Conservation (phyloP, 2,888 invertebrate species). For the Oxyscelio sp. region DNA sequence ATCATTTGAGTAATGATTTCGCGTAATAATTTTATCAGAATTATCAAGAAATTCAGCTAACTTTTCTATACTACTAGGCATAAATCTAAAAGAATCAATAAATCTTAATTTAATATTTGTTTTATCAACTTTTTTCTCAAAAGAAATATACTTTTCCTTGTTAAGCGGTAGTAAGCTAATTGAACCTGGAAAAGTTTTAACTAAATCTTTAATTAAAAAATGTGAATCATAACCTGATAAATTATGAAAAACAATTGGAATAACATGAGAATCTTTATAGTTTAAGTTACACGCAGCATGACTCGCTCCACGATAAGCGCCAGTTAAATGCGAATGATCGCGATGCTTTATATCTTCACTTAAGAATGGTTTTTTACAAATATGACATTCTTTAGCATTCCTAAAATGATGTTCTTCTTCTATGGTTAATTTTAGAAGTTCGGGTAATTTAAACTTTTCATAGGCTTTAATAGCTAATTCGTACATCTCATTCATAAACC, state of each 20-base stretch:
- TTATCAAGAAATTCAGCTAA: slow-evolving; percentile 9
- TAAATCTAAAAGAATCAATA: slow-evolving; percentile 45
- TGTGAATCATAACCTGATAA: too few relatives aligned
- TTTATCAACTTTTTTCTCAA: background rate
- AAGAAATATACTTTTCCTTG: slow-evolving; percentile 40
- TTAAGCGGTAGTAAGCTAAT: slow-evolving; percentile 25
- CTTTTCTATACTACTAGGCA: slow-evolving; percentile 37
- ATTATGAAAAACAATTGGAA: too few relatives aligned
- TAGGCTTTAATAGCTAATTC: background rate
- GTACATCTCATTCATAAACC: slow-evolving; percentile 6
- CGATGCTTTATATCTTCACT: background rate
- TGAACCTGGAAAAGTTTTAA: background rate
- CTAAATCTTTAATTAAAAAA: slow-evolving; percentile 10
- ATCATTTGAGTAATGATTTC: slow-evolving; percentile 1
- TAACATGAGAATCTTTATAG: slow-evolving; percentile 3
- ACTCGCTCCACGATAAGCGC: background rate
- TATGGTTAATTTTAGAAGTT: background rate
- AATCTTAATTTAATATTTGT: slow-evolving; percentile 16
- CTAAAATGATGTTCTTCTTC: background rate
- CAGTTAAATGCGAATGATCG: background rate
- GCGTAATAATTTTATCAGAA: slow-evolving; percentile 24
- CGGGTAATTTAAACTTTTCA: background rate
- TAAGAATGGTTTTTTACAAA: slow-evolving; percentile 1
- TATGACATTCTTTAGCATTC: background rate
- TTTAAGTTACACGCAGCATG: background rate